A percentile compares a stretch with the other conserved stretches of the same genome.
Conservation (phyloP, 2,113 vertebrate genomes). For the Mungos mungo region DNA sequence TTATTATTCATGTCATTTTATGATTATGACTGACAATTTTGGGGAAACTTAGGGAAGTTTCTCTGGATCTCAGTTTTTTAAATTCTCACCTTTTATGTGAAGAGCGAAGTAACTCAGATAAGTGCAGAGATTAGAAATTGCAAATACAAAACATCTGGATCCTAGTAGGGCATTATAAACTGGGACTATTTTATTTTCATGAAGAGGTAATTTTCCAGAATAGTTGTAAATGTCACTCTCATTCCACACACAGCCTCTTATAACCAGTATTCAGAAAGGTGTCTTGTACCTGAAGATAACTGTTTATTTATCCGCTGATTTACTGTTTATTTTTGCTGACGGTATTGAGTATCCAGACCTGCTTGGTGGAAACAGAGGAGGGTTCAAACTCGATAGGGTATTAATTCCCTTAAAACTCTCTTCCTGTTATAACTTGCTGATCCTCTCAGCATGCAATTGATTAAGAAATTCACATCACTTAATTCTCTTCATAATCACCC, state of each 20-base stretch:
- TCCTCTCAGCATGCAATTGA: slow-evolving; percentile 77
- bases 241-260: neutral
- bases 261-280: neutral
- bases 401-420: slow-evolving; percentile 69
- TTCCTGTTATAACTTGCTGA: slow-evolving; percentile 67
- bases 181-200: neutral
- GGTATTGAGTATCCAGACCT: neutral
- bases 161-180: neutral
- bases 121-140: neutral
- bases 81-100: neutral
- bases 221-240: neutral
- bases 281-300: neutral
- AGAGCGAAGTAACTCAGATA: neutral
- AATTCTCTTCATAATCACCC: slow-evolving; percentile 77
- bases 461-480: slow-evolving; percentile 76
- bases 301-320: slow-evolving; percentile 30
- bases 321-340: slow-evolving; percentile 55
- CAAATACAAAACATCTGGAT: neutral
- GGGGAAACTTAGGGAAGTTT: neutral
- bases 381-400: slow-evolving; percentile 31
- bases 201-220: neutral
- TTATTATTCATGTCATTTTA: neutral
- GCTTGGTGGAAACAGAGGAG: slow-evolving; percentile 40
- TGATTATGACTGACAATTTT: neutral
- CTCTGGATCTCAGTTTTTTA: neutral